These are phyloP conservation scores for Fukomys damarensis DNA, from an alignment of 2,113 vertebrate species.

Conservation along the genomic window DNA sequence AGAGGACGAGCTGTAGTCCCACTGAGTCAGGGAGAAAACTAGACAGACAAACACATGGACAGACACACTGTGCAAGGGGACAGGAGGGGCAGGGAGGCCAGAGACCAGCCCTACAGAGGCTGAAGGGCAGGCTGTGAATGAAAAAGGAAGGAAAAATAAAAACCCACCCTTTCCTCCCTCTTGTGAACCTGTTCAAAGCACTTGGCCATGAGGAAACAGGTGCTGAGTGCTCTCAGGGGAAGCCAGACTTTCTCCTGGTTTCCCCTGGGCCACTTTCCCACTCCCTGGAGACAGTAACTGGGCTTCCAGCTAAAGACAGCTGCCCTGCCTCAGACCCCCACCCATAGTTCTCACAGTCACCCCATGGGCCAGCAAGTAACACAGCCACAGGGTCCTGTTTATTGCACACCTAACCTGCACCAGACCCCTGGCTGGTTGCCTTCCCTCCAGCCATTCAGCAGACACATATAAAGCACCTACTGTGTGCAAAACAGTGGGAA, in stretches of 20 bases:
- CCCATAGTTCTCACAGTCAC: too few species aligned
- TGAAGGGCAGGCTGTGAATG: slow-evolving; percentile 75
- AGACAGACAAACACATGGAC: neutral
- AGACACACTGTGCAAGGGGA: neutral
- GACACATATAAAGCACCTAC: neutral
- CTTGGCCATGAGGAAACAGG: slow-evolving; percentile 74
- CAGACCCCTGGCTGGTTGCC: neutral
- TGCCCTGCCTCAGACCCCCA: neutral
- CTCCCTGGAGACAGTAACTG: neutral
- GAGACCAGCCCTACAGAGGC: slow-evolving; percentile 70
- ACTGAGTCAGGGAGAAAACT: neutral
- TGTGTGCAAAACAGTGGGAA: neutral
- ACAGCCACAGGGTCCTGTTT: neutral
- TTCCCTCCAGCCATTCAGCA: neutral
- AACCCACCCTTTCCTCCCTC: slow-evolving; percentile 76
- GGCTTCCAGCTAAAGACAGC: neutral
- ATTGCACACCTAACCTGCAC: neutral
- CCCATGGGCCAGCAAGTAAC: too few species aligned
- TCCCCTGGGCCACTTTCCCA: slow-evolving; percentile 46
- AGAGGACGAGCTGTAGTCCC: neutral
- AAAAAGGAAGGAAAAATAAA: slow-evolving; percentile 74
- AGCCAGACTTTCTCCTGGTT: slow-evolving; percentile 46
- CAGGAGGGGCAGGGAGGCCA: neutral
- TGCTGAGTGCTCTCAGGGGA: slow-evolving; percentile 29
- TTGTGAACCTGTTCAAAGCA: slow-evolving; percentile 61